Conservation (phyloP, 2,113 vertebrate genomes). For the Malurus melanocephalus region DNA sequence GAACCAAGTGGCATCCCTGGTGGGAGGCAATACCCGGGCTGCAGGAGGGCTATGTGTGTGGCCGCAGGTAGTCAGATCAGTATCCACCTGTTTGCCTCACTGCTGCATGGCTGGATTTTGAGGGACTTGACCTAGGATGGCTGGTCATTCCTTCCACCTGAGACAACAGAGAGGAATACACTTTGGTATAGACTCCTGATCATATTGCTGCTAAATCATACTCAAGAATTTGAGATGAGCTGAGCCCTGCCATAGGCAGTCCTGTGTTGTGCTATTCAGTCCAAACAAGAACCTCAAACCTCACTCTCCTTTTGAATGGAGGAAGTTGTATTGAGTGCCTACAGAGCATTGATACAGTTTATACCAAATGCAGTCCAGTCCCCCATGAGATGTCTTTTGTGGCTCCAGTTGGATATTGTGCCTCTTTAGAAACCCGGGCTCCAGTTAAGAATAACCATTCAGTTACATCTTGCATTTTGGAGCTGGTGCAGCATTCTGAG, state of each 20-base stretch:
- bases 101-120: not conserved
- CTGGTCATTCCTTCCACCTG: fast-evolving
- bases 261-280: not conserved
- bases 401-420: not conserved
- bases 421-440: not conserved
- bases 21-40: fast-evolving
- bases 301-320: not conserved
- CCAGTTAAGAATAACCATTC: not conserved
- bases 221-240: not conserved
- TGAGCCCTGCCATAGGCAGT: not conserved
- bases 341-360: not conserved
- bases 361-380: not conserved
- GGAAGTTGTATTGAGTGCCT: not conserved
- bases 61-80: not conserved
- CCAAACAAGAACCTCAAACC: not conserved
- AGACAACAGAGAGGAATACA: not conserved
- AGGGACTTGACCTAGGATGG: not conserved
- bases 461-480: not conserved
- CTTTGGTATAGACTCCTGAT: not conserved
- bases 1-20: not conserved
- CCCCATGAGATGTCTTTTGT: not conserved
- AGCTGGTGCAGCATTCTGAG: not conserved
- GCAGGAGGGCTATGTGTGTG: not conserved
- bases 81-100: not conserved
- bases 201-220: not conserved